These are phyloP conservation scores for Sipha flava DNA, from an alignment of 1,140 invertebrate genomes.

Conservation along the genomic window DNA sequence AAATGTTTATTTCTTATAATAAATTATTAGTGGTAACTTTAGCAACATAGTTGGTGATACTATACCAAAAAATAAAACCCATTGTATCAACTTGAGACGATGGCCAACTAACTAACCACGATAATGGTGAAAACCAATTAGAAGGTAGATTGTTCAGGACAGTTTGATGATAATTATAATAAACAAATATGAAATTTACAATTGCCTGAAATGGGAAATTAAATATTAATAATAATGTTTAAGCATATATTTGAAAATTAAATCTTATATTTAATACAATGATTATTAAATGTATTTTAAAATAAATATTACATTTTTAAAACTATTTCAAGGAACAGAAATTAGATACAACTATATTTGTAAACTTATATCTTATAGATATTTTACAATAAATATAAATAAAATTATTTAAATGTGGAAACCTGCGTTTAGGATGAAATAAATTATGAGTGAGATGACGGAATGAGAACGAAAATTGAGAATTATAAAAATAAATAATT, in stretches of 20 bases:
- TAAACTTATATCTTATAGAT: too few species aligned
- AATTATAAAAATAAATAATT: too few species aligned
- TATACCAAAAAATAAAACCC: constrained; percentile 13
- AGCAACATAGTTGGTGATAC: constrained; percentile 13
- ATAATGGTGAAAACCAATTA: constrained; percentile 12
- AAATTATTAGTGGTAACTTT: background rate
- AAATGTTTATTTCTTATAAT: background rate
- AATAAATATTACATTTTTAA: background rate
- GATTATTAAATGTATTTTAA: background rate
- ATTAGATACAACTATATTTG: too few species aligned
- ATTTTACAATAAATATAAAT: too few species aligned
- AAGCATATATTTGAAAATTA: background rate
- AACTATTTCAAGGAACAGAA: too few species aligned
- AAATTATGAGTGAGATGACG: too few species aligned
- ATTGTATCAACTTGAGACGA: background rate
- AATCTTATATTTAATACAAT: background rate
- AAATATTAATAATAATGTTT: background rate
- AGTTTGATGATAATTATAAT: background rate
- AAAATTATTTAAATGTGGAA: too few species aligned
- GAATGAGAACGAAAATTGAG: too few species aligned
- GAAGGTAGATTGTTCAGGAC: background rate
- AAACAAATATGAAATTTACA: background rate
- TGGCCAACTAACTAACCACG: constrained; percentile 12
- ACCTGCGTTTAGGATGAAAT: too few species aligned
- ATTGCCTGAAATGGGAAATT: background rate